Base-by-base conservation (phyloP, 2,797 vertebrate genomes). In the Etheostoma nigrum region DNA sequence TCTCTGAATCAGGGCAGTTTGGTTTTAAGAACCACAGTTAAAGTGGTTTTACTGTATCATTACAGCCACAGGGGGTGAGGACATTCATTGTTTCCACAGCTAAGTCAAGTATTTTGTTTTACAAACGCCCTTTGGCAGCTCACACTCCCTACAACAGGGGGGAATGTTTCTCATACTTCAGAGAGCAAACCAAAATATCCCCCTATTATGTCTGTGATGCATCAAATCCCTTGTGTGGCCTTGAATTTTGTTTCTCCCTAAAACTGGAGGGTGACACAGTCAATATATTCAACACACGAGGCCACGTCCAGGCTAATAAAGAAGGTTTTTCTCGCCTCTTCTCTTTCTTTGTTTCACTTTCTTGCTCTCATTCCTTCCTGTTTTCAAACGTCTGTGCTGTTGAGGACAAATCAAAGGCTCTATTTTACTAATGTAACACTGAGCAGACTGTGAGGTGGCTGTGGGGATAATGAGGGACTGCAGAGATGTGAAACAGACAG, bases 341-440 rank as follows among this genome's bases (percentile, higher is more conserved):
- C 45, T 58, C 48, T 74, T 55, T 75, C 83, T 89, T 83, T 78
- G 64, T 71, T 81, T 90, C 69, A 78, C 83, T 81, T 82, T 53
- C 67, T 81, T 58, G 25, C 80, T 76, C 79, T 73, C 42, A 42
- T 80, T 83, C 73, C 55, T 60, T 58, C 52, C 76, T 88, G 76
- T 86, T 89, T 84, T 90, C 81, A 85, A 90, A 91, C 81, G 79
- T 91, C 88, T 89, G 70, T 82, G 72, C 84, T 78, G 87, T 87
- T 91, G 91, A 92, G 88, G 91, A 93, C 91, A 95, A 94, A 94
- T 95, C 93, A 94, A 94, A 94, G 90, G 90, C 85, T 92, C 88
- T 89, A 94, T 93, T 94, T 93, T 93, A 94, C 94, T 95, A 94
- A 94, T 95, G 92, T 93, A 93, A 83, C 91, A 90, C 84, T 90